Conservation (phyloP, 2,113 vertebrate species). For the Leucoraja erinaceus region DNA sequence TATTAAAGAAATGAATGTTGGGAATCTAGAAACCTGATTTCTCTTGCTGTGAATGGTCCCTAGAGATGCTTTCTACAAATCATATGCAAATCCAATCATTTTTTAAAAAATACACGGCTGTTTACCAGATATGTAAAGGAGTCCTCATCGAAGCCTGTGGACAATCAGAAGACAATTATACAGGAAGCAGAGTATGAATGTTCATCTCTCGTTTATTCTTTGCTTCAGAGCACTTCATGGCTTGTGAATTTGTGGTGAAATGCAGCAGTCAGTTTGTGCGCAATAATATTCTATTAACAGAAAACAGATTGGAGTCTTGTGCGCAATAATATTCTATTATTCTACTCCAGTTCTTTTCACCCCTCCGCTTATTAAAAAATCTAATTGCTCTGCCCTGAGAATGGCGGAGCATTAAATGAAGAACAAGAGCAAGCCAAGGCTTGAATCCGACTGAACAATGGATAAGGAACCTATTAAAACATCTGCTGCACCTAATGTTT, state of each 20-base stretch:
- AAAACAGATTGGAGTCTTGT: not conserved
- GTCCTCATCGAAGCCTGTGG: not conserved
- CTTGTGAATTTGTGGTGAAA: not conserved
- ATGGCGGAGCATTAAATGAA: no score
- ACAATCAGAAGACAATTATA: not conserved
- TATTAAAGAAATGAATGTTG: not conserved
- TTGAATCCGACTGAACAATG: no score
- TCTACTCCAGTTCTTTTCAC: no score
- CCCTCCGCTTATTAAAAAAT: no score
- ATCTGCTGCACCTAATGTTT: no score
- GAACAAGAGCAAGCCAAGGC: no score
- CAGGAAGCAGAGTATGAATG: not conserved
- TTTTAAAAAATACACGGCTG: not conserved
- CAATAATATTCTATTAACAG: not conserved
- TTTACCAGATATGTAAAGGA: not conserved
- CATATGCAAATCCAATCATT: not conserved
- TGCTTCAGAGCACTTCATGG: not conserved
- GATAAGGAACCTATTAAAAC: no score
- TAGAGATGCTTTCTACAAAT: not conserved
- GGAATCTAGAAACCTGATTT: not conserved
- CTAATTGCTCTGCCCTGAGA: no score
- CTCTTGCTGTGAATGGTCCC: not conserved
- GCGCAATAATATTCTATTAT: not conserved
- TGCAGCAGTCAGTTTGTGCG: not conserved
- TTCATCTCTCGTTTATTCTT: not conserved